Conservation (phyloP, 2,797 vertebrate species). For the Acrossocheilus fasciatus region DNA sequence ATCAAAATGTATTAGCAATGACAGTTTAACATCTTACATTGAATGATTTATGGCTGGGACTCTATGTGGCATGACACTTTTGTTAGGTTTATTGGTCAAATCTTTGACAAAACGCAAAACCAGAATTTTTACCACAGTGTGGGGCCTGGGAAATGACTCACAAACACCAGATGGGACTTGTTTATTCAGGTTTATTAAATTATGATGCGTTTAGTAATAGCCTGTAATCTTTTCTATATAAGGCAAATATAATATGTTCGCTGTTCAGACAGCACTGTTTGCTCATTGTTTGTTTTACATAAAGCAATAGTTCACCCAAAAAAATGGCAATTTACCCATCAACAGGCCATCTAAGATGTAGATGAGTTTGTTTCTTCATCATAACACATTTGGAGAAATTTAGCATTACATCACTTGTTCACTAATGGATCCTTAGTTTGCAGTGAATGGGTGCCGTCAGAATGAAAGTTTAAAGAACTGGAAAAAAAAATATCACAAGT, state of each 20-base stretch:
- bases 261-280: neutral
- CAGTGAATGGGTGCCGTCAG: neutral
- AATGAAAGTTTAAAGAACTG: neutral
- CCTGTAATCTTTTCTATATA: neutral
- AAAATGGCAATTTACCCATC: neutral
- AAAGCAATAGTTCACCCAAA: neutral
- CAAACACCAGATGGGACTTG: conserved; percentile 30
- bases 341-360: neutral
- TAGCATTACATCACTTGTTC: neutral
- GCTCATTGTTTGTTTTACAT: neutral
- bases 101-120: conserved; percentile 28
- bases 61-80: conserved; percentile 16
- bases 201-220: neutral
- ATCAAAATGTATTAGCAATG: conserved; percentile 37
- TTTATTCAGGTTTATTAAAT: conserved; percentile 33
- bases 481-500: neutral
- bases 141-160: conserved; percentile 3
- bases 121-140: neutral
- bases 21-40: conserved; percentile 30
- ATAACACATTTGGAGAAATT: neutral
- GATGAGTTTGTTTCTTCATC: neutral
- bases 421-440: neutral
- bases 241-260: neutral
- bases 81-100: conserved; percentile 19
- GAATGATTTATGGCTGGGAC: conserved; percentile 14